phyloP scores from a whole-genome alignment of 2,888 invertebrate genomes.

The Lithophane socia region DNA sequence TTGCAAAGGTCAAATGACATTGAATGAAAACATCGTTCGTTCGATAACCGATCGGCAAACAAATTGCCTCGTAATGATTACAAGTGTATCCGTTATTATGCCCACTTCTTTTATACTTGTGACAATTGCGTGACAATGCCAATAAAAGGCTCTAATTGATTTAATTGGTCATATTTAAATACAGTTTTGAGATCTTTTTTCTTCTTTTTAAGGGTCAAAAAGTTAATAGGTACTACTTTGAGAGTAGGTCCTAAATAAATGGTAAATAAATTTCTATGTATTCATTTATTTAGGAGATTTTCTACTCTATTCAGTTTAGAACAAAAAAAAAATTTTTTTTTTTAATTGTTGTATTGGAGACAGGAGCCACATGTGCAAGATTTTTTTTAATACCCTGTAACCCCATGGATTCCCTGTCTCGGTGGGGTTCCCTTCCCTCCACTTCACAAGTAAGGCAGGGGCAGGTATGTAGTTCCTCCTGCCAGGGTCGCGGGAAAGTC shows the following conservation, averaged over 20 bases:
- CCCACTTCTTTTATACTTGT: constrained; percentile 13
- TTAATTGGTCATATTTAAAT: constrained; percentile 18
- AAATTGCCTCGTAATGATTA: constrained; percentile 53
- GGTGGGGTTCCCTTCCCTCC: too few species aligned
- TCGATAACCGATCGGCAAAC: constrained; percentile 7
- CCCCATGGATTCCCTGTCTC: too few species aligned
- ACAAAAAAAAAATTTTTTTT: too few species aligned
- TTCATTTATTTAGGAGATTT: too few species aligned
- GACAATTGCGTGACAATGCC: constrained; percentile 1
- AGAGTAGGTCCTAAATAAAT: not conserved
- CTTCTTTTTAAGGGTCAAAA: not conserved
- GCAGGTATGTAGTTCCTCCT: not conserved
- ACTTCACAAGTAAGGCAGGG: too few species aligned
- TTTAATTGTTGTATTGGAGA: too few species aligned
- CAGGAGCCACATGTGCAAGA: too few species aligned
- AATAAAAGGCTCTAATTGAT: constrained; percentile 15
- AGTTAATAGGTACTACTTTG: not conserved
- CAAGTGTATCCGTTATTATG: constrained; percentile 24
- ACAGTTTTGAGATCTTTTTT: not conserved
- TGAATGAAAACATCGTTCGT: not conserved
- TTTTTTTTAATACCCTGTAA: too few species aligned
- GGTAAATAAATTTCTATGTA: too few species aligned
- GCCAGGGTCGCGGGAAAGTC: too few species aligned
- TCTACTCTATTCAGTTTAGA: too few species aligned
- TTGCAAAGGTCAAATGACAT: not conserved